These are phyloP conservation scores for Berghia stephanieae DNA, from an alignment of 1,140 invertebrate genomes.

Conservation along the genomic window DNA sequence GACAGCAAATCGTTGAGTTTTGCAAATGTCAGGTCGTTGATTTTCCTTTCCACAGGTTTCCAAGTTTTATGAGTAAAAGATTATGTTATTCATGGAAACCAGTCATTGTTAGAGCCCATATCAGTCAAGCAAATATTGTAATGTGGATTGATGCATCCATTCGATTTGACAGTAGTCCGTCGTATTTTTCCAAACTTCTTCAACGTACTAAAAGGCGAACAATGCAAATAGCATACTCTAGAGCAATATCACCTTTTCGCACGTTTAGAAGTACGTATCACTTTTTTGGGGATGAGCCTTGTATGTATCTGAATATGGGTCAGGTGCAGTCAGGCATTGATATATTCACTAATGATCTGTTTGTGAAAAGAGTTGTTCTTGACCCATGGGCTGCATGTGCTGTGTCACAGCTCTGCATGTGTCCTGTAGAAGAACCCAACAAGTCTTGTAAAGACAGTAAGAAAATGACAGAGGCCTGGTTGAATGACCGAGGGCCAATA, in stretches of 20 bases:
- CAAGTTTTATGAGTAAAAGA: neutral
- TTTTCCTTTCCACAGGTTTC: conserved; percentile 1
- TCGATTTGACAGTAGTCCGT: neutral
- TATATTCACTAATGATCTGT: neutral
- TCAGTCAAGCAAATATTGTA: neutral
- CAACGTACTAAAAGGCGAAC: neutral
- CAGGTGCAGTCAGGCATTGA: neutral
- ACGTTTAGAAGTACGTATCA: neutral
- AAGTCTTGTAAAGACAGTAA: too few relatives aligned
- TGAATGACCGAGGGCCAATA: too few relatives aligned
- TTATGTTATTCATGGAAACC: conserved; percentile 22
- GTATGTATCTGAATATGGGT: neutral
- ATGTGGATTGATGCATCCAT: conserved; percentile 15
- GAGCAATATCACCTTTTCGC: neutral
- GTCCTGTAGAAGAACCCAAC: too few relatives aligned
- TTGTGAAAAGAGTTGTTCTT: neutral
- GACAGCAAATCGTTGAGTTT: neutral
- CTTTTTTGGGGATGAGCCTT: conserved; percentile 22
- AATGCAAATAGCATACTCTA: neutral
- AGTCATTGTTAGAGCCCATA: neutral
- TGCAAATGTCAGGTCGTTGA: neutral
- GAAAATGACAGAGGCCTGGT: too few relatives aligned
- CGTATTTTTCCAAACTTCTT: neutral
- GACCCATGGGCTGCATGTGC: conserved; percentile 22
- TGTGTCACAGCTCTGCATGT: neutral